Conservation (phyloP, 2,113 vertebrate genomes). For the Anarhynchus alexandrinus region DNA sequence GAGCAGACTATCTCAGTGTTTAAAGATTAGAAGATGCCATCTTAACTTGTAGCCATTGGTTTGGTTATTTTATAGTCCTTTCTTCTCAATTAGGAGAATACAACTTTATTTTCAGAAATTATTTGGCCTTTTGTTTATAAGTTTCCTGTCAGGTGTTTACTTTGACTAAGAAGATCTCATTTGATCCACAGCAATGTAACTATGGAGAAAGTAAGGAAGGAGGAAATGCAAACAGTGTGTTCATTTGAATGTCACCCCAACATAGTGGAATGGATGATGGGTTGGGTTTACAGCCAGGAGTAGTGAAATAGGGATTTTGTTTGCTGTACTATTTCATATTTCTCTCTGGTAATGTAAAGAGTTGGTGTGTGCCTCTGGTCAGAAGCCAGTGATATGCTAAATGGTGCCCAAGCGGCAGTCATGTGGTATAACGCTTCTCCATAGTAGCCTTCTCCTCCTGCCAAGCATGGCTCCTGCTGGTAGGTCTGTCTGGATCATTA, state of each 20-base stretch:
- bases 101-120: background rate
- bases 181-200: background rate
- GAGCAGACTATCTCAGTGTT: background rate
- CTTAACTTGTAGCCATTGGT: background rate
- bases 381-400: background rate
- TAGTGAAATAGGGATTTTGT: background rate
- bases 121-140: background rate
- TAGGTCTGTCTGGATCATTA: background rate
- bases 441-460: background rate
- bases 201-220: background rate
- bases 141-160: background rate
- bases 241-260: background rate
- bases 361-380: background rate
- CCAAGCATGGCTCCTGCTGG: background rate
- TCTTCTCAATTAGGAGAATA: background rate
- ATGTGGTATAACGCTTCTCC: rapidly evolving
- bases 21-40: background rate
- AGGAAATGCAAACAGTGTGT: background rate
- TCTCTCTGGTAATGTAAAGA: background rate
- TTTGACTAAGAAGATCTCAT: background rate
- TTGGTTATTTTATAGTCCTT: background rate
- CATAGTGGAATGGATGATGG: background rate
- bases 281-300: background rate
- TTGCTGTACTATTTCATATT: background rate
- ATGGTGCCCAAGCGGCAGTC: background rate